Evolutionary conservation across 2,888 invertebrate species (phyloP).

Genomic region (Pachliopta kotzebuea): DNA sequence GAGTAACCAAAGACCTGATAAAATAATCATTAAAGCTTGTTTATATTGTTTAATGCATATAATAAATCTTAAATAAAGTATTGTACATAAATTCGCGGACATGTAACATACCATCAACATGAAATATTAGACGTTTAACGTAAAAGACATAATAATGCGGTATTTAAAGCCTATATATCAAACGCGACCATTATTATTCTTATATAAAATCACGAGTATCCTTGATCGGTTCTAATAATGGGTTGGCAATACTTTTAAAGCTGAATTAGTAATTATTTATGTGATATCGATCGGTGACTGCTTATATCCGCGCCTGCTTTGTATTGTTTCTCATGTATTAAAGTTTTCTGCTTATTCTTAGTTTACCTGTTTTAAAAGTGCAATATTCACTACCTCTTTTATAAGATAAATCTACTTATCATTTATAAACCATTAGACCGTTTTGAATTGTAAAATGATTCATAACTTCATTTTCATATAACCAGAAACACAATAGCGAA

Average conservation of each 20-base stretch:
- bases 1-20: slow-evolving; percentile 17
- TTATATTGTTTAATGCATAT: slow-evolving; percentile 18
- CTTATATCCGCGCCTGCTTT: slow-evolving; percentile 40
- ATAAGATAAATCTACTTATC: not conserved
- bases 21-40: slow-evolving; percentile 18
- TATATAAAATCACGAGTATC: slow-evolving; percentile 40
- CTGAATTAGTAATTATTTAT: slow-evolving; percentile 58
- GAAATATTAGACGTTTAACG: slow-evolving; percentile 27
- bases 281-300: slow-evolving; percentile 47
- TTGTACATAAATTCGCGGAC: slow-evolving; percentile 20
- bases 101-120: slow-evolving; percentile 23
- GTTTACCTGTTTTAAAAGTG: not conserved
- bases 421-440: not conserved
- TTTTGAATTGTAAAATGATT: not conserved
- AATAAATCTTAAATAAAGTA: slow-evolving; percentile 21
- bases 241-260: slow-evolving; percentile 42
- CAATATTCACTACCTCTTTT: not conserved
- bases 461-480: not conserved
- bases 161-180: slow-evolving; percentile 41
- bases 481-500: not conserved
- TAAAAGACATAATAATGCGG: slow-evolving; percentile 33
- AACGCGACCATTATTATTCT: slow-evolving; percentile 35
- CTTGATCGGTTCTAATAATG: slow-evolving; percentile 41
- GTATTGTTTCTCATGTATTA: slow-evolving; percentile 46
- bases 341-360: slow-evolving; percentile 50